Conservation (phyloP, 2,113 vertebrate genomes). For the Anolis sagrei region DNA sequence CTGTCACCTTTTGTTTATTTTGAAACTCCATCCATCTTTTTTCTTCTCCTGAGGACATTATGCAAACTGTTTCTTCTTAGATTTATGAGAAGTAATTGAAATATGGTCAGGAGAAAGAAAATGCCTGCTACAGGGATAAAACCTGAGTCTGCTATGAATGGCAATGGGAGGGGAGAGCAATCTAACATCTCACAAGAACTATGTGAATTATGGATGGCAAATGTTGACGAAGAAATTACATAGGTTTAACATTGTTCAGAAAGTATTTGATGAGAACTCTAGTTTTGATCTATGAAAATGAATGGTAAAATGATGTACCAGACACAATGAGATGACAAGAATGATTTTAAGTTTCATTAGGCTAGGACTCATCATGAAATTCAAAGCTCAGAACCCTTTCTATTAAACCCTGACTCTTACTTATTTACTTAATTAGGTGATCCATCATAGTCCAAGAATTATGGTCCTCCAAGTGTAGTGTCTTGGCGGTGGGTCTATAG, state of each 20-base stretch:
- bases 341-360: neutral
- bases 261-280: neutral
- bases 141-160: neutral
- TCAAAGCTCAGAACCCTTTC: no score
- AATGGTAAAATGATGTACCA: neutral
- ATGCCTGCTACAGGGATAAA: neutral
- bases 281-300: neutral
- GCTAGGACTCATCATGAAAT: neutral
- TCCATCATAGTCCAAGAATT: no score
- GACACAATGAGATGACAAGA: neutral
- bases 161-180: conserved; percentile 15
- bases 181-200: neutral
- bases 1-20: conserved; percentile 63
- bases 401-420: no score
- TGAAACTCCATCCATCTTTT: conserved; percentile 47
- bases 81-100: conserved; percentile 56
- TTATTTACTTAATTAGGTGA: no score
- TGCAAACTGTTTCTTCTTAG: conserved; percentile 43
- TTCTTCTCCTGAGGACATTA: conserved; percentile 58
- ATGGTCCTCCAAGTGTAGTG: no score
- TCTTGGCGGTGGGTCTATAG: no score
- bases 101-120: conserved; percentile 36
- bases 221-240: neutral
- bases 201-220: conserved; percentile 15
- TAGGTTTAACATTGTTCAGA: neutral